Evolutionary conservation across 2,888 invertebrate genomes (phyloP), one percentile per base, ranked within the genome.

Genomic region (Metacarcinus magister): DNA sequence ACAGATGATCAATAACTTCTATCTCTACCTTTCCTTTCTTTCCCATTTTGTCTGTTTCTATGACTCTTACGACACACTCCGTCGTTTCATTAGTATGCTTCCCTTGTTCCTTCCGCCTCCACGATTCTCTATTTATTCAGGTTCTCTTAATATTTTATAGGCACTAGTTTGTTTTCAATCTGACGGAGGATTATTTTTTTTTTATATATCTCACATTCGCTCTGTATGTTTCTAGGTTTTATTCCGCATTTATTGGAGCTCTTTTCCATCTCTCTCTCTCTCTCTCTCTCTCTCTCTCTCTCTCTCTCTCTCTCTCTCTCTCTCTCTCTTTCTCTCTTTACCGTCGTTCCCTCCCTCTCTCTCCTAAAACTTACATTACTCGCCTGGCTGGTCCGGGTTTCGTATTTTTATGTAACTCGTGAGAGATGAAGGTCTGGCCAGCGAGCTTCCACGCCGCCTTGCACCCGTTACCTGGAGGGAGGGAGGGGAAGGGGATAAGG

Each of bases 261-360:
- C 8, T 54, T 54, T 32, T 2, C 4, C 32, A 10, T 32, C 82
- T 28, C 32, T 82, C 32, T 82, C 32, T 28, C 32, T 32, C 82
- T 82, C 82, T 28, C 32, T 82, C 82, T 32, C 32, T 28, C 32
- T 28, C 32, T 82, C 32, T 28, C 32, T 82, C 32, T 82, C 82
- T 28, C 82, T 82, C 32, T 32, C 82, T 82, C 82, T 82, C 82
- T 32, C 82, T 82, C 82, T 28, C 32, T 82, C 82, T 82, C 82
- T 28, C 28, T 82, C 82, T 82, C 75, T 39, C 43, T 91, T 44
- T 44, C 91, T 91, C 43, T 91, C 91, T 44, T 19, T 91, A 44
- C 2, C 19, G 8, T 16, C n/a, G 4, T 91, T 16, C 19, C 44
- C 19, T 44, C 7, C 16, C 5, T 23, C 23, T 16, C n/a, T 2